These are phyloP conservation scores for Anthrax anthrax DNA, from an alignment of 2,888 invertebrate genomes.

Conservation along the genomic window DNA sequence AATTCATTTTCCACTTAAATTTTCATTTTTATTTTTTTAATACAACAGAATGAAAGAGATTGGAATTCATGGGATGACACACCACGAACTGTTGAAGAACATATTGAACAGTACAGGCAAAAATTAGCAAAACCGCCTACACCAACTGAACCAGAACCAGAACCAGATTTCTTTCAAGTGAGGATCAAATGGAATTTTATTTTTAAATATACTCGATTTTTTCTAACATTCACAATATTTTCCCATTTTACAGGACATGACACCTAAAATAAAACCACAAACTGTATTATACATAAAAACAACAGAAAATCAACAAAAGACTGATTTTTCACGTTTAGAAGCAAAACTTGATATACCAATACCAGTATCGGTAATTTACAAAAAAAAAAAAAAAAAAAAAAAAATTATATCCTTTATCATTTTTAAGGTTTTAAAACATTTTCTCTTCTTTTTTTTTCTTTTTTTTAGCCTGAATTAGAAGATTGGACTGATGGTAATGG, in stretches of 20 bases:
- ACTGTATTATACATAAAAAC: conserved; percentile 38
- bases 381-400: neutral
- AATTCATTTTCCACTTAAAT: too few species aligned
- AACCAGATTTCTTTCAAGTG: conserved; percentile 44
- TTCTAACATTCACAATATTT: neutral
- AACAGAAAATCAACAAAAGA: conserved; percentile 14
- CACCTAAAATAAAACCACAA: conserved; percentile 45
- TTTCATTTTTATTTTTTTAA: neutral
- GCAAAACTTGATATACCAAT: conserved; percentile 36
- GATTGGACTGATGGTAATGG: conserved; percentile 36
- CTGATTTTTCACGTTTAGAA: conserved; percentile 35
- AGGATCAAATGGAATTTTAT: too few species aligned
- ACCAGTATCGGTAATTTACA: conserved; percentile 26
- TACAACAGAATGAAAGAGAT: conserved; percentile 26
- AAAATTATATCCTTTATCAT: neutral
- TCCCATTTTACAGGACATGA: conserved; percentile 38
- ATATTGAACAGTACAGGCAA: conserved; percentile 47
- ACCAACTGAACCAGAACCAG: conserved; percentile 31
- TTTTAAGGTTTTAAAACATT: neutral
- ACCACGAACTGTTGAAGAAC: conserved; percentile 42
- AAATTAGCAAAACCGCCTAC: conserved; percentile 36
- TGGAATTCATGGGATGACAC: conserved; percentile 51
- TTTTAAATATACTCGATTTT: neutral
- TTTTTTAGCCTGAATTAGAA: conserved; percentile 35
- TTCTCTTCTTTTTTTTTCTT: neutral